Conservation (phyloP, 2,888 invertebrate species). For the Tipula vernalis region DNA sequence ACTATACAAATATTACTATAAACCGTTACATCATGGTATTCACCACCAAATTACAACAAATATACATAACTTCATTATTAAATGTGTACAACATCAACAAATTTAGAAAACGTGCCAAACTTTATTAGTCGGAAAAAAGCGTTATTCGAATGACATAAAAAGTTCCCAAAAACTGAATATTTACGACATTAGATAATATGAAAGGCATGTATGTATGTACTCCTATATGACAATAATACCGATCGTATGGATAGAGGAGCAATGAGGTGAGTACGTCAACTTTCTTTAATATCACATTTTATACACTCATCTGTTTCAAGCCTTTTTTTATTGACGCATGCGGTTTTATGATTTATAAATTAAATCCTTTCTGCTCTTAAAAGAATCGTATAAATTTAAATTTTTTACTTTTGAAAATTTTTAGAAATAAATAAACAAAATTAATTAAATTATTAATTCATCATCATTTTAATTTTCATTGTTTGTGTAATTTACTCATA, state of each 20-base stretch:
- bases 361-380: background rate
- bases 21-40: background rate
- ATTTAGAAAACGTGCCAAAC: background rate
- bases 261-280: background rate
- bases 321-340: background rate
- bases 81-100: background rate
- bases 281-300: too few relatives aligned
- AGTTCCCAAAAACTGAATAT: background rate
- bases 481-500: background rate
- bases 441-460: background rate
- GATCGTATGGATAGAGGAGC: background rate
- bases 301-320: background rate
- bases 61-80: background rate
- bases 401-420: background rate
- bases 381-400: background rate
- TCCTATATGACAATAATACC: too few relatives aligned
- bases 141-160: background rate
- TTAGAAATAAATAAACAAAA: background rate
- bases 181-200: background rate
- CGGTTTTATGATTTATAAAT: background rate
- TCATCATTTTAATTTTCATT: background rate
- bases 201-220: background rate
- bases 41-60: background rate
- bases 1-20: background rate
- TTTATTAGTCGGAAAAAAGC: background rate